These are phyloP conservation scores for Drosophila nr. medialis DNA, from an alignment of 2,888 invertebrate species.

Conservation along the genomic window DNA sequence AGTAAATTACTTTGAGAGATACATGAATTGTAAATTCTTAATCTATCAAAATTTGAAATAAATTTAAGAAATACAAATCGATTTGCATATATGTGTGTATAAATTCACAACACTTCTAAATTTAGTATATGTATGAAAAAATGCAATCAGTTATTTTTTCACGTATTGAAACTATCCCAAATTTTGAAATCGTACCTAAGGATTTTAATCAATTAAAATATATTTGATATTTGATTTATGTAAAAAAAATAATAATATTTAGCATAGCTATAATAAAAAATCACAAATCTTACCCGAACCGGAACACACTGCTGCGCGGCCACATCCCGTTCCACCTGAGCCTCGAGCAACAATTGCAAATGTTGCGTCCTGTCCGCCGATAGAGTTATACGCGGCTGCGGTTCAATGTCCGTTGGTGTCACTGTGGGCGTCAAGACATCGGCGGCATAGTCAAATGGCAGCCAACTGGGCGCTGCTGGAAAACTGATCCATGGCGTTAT, in stretches of 20 bases:
- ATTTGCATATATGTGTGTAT: too few relatives aligned
- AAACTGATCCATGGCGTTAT: conserved; percentile 86
- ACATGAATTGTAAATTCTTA: too few relatives aligned
- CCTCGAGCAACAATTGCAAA: conserved; percentile 82
- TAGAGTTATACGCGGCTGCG: conserved; percentile 38
- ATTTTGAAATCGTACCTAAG: neutral
- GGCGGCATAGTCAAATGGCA: conserved; percentile 81
- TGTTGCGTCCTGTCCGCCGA: conserved; percentile 55
- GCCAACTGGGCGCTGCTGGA: conserved; percentile 83
- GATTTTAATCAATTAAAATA: neutral
- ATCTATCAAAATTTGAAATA: conserved; percentile 2
- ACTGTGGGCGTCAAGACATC: conserved; percentile 44
- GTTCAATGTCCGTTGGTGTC: conserved; percentile 46
- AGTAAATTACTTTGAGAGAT: too few relatives aligned
- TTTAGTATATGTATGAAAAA: neutral
- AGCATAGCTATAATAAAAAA: neutral
- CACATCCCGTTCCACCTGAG: conserved; percentile 70
- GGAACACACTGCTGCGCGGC: conserved; percentile 39
- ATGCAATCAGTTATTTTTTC: too few relatives aligned
- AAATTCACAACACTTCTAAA: neutral
- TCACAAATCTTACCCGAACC: conserved; percentile 68
- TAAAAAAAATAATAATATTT: neutral
- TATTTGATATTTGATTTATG: neutral
- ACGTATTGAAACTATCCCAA: neutral
- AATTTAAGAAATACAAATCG: too few relatives aligned